These are phyloP conservation scores for Parascotia fuliginaria DNA, from an alignment of 2,888 invertebrate species.

Conservation along the genomic window DNA sequence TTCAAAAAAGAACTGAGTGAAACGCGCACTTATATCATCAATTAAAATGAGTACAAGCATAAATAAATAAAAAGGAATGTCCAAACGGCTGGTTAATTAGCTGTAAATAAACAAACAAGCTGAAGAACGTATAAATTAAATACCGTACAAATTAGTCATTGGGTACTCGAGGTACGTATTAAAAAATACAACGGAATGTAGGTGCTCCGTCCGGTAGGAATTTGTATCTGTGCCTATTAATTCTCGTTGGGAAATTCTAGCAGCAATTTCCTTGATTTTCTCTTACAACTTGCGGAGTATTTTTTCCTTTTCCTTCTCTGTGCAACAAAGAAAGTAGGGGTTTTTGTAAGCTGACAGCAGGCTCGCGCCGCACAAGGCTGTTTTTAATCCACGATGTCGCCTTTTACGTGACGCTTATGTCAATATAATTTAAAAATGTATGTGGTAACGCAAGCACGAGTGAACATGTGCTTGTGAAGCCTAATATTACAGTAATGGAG, in stretches of 20 bases:
- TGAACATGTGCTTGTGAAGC: slow-evolving; percentile 21
- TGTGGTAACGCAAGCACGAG: slow-evolving; percentile 17
- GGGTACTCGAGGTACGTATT: neutral
- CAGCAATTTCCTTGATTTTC: slow-evolving; percentile 63
- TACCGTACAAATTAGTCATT: slow-evolving; percentile 6
- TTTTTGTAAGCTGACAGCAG: slow-evolving; percentile 53
- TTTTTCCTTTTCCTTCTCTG: slow-evolving; percentile 56
- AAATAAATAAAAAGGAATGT: neutral
- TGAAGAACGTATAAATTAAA: slow-evolving; percentile 3
- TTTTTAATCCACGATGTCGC: slow-evolving; percentile 59
- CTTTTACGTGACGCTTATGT: slow-evolving; percentile 60
- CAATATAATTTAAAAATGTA: slow-evolving; percentile 53
- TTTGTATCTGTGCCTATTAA: slow-evolving; percentile 49
- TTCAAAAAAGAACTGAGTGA: neutral
- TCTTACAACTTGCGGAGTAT: slow-evolving; percentile 53
- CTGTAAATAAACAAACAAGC: slow-evolving; percentile 7
- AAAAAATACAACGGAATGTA: slow-evolving; percentile 3
- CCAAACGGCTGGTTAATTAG: neutral
- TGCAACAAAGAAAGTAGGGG: slow-evolving; percentile 59
- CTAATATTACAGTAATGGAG: slow-evolving; percentile 36
- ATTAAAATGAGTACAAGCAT: neutral
- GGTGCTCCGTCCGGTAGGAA: slow-evolving; percentile 24
- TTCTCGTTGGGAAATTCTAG: slow-evolving; percentile 50
- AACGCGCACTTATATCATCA: neutral
- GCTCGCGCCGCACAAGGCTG: slow-evolving; percentile 39